Conservation (phyloP, 2,888 invertebrate genomes). For the Amorpha juglandis region DNA sequence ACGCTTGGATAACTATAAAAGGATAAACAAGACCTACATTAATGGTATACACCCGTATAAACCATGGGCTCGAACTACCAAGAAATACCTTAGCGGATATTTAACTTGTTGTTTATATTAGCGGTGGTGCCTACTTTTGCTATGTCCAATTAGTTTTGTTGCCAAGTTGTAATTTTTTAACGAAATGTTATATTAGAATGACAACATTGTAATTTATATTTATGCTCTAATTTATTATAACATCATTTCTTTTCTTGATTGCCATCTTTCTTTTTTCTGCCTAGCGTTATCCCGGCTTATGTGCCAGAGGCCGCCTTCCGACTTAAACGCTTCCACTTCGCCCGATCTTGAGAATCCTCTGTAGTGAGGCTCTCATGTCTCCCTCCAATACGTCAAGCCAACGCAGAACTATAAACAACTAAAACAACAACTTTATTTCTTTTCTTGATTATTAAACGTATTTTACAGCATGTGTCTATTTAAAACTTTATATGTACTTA, state of each 20-base stretch:
- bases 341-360: no score
- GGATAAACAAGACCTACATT: conserved; percentile 20
- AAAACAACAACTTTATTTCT: no score
- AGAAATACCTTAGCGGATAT: conserved; percentile 15
- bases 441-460: not conserved
- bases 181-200: not conserved
- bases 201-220: not conserved
- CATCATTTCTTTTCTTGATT: not conserved
- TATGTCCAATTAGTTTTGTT: not conserved
- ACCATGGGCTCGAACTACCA: conserved; percentile 8
- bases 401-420: no score
- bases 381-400: no score
- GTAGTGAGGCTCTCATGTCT: no score
- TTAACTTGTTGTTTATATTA: conserved; percentile 6
- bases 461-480: not conserved
- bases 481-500: not conserved
- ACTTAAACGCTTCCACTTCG: no score
- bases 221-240: not conserved
- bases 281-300: no score
- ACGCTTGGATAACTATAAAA: conserved; percentile 19
- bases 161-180: not conserved
- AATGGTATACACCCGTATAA: conserved; percentile 20
- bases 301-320: no score
- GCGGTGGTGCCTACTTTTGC: not conserved
- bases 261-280: no score